Conservation (phyloP, 2,888 invertebrate genomes). For the Drosophila buzzatii region DNA sequence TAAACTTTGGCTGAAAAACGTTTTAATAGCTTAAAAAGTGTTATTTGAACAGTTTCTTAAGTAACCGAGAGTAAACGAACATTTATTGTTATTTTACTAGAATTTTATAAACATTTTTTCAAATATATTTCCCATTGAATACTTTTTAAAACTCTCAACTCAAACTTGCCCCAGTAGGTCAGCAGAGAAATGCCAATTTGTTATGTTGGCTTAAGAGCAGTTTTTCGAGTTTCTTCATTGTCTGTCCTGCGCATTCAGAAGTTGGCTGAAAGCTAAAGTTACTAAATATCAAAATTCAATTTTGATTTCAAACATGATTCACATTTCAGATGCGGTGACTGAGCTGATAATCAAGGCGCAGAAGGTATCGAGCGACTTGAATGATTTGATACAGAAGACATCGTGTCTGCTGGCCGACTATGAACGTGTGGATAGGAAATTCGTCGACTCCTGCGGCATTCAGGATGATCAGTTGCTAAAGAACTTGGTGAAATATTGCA, state of each 20-base stretch:
- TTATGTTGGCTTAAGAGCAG: neutral
- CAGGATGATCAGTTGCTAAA: constrained; percentile 55
- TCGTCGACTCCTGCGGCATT: constrained; percentile 34
- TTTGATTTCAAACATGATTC: constrained; percentile 31
- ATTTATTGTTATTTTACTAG: too few relatives aligned
- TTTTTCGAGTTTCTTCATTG: neutral
- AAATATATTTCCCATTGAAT: neutral
- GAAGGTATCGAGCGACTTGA: constrained; percentile 29
- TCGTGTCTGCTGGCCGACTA: constrained; percentile 49
- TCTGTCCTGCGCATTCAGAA: neutral
- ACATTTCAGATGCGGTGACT: neutral
- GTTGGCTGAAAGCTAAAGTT: neutral
- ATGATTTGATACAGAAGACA: constrained; percentile 33
- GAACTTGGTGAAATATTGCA: constrained; percentile 46
- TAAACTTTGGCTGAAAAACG: too few relatives aligned
- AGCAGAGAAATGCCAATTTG: neutral
- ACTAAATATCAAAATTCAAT: constrained; percentile 23
- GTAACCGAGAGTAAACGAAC: too few relatives aligned
- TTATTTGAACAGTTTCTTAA: too few relatives aligned
- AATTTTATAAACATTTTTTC: too few relatives aligned
- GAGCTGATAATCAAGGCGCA: constrained; percentile 29
- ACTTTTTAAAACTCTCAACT: neutral
- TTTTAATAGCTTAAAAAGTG: too few relatives aligned
- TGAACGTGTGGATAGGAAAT: constrained; percentile 25
- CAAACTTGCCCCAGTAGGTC: constrained; percentile 1